phyloP scores from a whole-genome alignment of 2,113 vertebrate species.

The Esox niger region DNA sequence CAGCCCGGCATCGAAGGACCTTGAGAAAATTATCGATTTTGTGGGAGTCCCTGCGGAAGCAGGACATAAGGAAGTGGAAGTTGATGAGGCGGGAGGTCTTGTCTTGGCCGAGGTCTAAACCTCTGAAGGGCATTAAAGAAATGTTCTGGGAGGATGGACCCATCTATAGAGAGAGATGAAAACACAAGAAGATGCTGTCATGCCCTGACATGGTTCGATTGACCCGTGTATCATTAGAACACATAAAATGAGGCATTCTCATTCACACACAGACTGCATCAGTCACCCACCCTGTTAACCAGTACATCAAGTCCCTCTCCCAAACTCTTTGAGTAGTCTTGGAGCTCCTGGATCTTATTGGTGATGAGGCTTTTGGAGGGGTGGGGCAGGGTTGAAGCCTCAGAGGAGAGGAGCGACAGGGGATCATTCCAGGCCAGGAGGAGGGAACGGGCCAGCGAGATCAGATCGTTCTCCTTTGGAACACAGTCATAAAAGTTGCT shows the following conservation, averaged over 20 bases:
- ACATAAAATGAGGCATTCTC: neutral
- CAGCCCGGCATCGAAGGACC: slow-evolving; percentile 70
- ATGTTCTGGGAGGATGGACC: slow-evolving; percentile 60
- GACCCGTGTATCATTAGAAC: neutral
- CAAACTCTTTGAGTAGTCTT: slow-evolving; percentile 65
- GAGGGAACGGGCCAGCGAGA: slow-evolving; percentile 72
- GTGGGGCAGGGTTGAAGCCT: slow-evolving; percentile 59
- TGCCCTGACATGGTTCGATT: too few species aligned
- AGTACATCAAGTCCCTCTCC: slow-evolving; percentile 68
- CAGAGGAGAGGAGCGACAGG: slow-evolving; percentile 55
- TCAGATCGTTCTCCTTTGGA: slow-evolving; percentile 63
- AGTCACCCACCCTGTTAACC: slow-evolving; percentile 56
- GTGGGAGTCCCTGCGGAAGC: slow-evolving; percentile 77
- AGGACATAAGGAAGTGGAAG: slow-evolving; percentile 75
- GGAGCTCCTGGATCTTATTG: slow-evolving; percentile 69
- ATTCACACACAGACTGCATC: neutral
- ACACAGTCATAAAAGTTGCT: neutral
- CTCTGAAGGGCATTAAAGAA: slow-evolving; percentile 61
- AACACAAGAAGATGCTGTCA: neutral
- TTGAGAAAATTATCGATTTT: slow-evolving; percentile 81
- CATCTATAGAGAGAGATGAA: slow-evolving; percentile 53
- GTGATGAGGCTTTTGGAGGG: slow-evolving; percentile 60
- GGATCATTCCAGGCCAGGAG: slow-evolving; percentile 73
- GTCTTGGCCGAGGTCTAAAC: slow-evolving; percentile 61
- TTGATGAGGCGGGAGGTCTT: slow-evolving; percentile 61